Percentiles rank a stretch among this genome's conserved stretches.
Evolutionary conservation across 2,888 invertebrate species (phyloP).

Genomic region (Aphodius sticticus): DNA sequence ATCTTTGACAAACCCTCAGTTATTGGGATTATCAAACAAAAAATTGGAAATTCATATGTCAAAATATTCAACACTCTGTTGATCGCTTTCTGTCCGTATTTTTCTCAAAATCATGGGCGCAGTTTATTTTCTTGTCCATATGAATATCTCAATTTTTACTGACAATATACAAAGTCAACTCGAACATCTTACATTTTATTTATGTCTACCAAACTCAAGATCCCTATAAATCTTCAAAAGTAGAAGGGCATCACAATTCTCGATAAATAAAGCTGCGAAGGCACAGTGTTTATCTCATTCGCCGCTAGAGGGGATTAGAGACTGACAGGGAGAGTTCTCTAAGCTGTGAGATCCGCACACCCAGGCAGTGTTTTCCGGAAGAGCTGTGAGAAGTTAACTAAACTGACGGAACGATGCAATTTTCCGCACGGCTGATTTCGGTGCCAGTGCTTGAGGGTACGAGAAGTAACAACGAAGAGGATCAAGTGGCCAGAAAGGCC

Average conservation of each 20-base stretch:
- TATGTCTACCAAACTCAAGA: not conserved
- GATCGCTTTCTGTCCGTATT: too few relatives aligned
- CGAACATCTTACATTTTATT: too few relatives aligned
- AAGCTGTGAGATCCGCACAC: not conserved
- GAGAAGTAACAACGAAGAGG: not conserved
- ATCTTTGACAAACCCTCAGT: too few relatives aligned
- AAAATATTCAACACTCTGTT: too few relatives aligned
- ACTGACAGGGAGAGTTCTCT: not conserved
- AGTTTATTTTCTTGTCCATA: too few relatives aligned
- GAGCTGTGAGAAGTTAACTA: conserved; percentile 4
- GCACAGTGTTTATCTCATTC: not conserved
- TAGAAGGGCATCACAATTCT: not conserved
- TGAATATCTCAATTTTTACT: too few relatives aligned
- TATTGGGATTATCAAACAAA: too few relatives aligned
- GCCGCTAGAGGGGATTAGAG: not conserved
- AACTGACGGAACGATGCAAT: not conserved
- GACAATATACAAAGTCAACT: too few relatives aligned
- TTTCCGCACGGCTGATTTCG: not conserved
- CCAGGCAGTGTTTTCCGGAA: not conserved
- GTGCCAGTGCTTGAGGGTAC: not conserved
- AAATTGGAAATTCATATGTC: too few relatives aligned
- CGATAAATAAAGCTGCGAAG: not conserved
- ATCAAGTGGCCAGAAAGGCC: not conserved
- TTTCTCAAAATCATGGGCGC: too few relatives aligned
- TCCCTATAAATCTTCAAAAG: not conserved